Base-by-base conservation (phyloP, 2,113 vertebrate species). In the Machaerirhynchus nigripectus region DNA sequence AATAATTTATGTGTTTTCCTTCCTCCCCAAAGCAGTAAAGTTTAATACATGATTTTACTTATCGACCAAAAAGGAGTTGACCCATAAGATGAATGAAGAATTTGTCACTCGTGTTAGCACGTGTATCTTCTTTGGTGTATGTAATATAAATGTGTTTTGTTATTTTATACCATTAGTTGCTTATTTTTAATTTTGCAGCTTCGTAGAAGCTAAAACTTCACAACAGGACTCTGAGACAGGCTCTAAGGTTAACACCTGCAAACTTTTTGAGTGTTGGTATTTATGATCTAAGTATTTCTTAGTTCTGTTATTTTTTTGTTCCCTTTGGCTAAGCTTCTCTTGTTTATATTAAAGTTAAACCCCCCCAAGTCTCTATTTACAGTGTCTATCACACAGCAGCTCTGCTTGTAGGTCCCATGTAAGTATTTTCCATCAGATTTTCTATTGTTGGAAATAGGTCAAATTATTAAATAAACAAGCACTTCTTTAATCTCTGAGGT, bases 1-100 rank as follows among this genome's bases (percentile, higher is more conserved):
- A 83, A 76, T 85, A 83, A 91, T 91, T 75, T 75, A 80, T 80
- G 67, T 82, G 46, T 84, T 91, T 75, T 84, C 46, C 40, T 93
- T 91, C 61, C 50, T 95, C 18, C 50, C 7, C 12, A 71, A 68
- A 95, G 84, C 57, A 83, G 46, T 50, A 20, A 75, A 61, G 56
- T 26, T 8, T 68, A 73, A 46, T 63, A 39, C 5, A 44, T 71
- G 27, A n/a, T 82, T 92, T 91, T 73, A 44, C 31, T 71, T 76
- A 55, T 33, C 26, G 61, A 57, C 20, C 14, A 53, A 47, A 78
- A 82, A 82, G 13, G 40, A 71, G 42, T 2, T 65, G 81, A 59
- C 15, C 16, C 53, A 27, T 89, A 53, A 79, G 87, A 68, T 57
- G 11, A 81, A 56, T 81, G 17, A 50, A 53, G 65, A 64, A 69